Percentiles rank a stretch among this genome's conserved stretches.
These are phyloP conservation scores for Psittacula cyanocephala DNA, from an alignment of 2,113 vertebrate species.

Conservation along the genomic window DNA sequence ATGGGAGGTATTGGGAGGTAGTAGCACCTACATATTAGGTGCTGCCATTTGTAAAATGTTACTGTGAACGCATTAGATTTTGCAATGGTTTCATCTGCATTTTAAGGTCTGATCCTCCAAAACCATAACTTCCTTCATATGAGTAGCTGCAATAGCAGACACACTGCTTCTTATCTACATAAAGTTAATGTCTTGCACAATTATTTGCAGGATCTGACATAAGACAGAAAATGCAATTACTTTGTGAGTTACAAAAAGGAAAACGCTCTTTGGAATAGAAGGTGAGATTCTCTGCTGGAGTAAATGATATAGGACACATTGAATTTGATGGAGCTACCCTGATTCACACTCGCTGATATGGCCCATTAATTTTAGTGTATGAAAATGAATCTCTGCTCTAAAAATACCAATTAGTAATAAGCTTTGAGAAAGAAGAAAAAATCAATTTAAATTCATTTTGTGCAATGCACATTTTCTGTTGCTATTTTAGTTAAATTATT, in stretches of 20 bases:
- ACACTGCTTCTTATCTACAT: neutral
- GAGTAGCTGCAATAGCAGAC: neutral
- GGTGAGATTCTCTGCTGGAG: conserved; percentile 43
- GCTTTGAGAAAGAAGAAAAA: conserved; percentile 46
- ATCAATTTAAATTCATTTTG: conserved; percentile 69
- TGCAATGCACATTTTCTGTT: conserved; percentile 50
- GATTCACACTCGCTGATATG: conserved; percentile 42
- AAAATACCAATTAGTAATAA: conserved; percentile 70
- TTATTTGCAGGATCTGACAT: conserved; percentile 38
- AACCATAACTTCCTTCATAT: neutral
- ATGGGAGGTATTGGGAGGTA: neutral
- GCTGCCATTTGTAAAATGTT: neutral
- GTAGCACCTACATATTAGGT: neutral
- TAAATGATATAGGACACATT: conserved; percentile 30
- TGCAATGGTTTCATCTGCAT: neutral
- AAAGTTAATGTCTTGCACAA: conserved; percentile 51
- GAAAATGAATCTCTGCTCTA: conserved; percentile 63
- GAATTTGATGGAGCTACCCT: conserved; percentile 13
- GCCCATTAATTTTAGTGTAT: conserved; percentile 25
- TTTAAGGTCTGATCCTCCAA: conserved; percentile 17
- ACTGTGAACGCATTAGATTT: neutral
- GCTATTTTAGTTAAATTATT: conserved; percentile 68
- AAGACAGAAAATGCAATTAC: conserved; percentile 30
- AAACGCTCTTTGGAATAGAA: conserved; percentile 6
- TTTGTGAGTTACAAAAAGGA: neutral